Percentiles rank a stretch among this genome's conserved stretches.
Conservation (phyloP, 2,888 invertebrate species). For the Rhimphoctona megacephalus region DNA sequence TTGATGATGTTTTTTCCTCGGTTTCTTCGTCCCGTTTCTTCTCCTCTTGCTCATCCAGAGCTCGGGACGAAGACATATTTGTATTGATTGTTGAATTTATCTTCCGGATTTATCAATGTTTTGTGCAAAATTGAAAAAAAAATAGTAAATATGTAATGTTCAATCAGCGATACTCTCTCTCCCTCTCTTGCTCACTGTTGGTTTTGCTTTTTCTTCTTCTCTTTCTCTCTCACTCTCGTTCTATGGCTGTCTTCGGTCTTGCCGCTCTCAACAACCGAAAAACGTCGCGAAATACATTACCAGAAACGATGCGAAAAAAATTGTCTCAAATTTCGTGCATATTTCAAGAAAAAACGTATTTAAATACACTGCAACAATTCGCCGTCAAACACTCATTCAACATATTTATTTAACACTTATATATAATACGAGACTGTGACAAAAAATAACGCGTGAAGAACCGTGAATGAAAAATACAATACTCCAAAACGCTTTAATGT, state of each 20-base stretch:
- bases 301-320: not conserved
- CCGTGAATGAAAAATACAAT: conserved; percentile 1
- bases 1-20: conserved; percentile 10
- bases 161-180: conserved; percentile 8
- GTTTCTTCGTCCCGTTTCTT: conserved; percentile 23
- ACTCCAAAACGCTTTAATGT: conserved; percentile 16
- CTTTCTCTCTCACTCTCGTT: not conserved
- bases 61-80: conserved; percentile 62
- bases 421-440: not conserved
- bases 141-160: not conserved
- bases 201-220: not conserved
- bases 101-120: not conserved
- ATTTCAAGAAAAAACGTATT: not conserved
- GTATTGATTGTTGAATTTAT: conserved; percentile 9
- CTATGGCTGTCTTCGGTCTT: conserved; percentile 14
- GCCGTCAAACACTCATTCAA: conserved; percentile 38
- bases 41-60: conserved; percentile 36
- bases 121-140: not conserved
- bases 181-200: not conserved
- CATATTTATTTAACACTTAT: conserved; percentile 43
- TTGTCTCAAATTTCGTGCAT: not conserved
- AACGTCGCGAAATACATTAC: conserved; percentile 41
- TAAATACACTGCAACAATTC: conserved; percentile 17
- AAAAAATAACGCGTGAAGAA: conserved; percentile 9
- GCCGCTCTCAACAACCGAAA: conserved; percentile 42